Base-by-base conservation (phyloP, 2,797 vertebrate genomes). In the Halcyon chelicuti region DNA sequence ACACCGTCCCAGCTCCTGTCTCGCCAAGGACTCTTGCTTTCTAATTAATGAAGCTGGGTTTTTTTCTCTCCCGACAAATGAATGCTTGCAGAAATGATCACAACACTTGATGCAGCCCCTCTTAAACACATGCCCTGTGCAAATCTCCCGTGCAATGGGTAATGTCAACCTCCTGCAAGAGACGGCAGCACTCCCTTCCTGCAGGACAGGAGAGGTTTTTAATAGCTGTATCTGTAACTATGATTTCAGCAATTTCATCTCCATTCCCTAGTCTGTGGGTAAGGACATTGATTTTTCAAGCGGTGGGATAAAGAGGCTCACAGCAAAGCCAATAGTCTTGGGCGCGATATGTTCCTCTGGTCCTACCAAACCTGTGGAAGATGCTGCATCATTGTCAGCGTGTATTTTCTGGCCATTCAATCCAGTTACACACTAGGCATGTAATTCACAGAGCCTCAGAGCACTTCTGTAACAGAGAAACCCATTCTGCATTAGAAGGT, bases 271-370 rank as follows among this genome's bases (percentile, higher is more conserved):
- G 52, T 57, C 73, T 18, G 6, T 37, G 60, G 58, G 29, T 60
- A 65, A 88, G 62, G 33, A 61, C 65, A 65, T 40, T 29, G 55
- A 68, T 90, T 94, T 90, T 94, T 88, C 49, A 39, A 79, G 28
- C 47, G 10, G 7, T 49, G n/a, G 26, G 55, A 66, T 86, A 84
- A 86, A 86, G 60, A 88, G 22, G 21, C 13, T 76, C 0, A 0
- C 42, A 63, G 66, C 39, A 18, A 82, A 77, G 51, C 29, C 81
- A 47, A 55, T 46, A 26, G 17, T 31, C n/a, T 51, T 2, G 2
- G 58, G 31, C 0, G 0, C 0, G 0, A 28, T 74, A 12, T 0
- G 0, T 81, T 90, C 12, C 23, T 63, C n/a, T 10, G 7, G 40
- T 42, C 42, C 60, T 88, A 3, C 37, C 46, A 80, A 73, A 72